Percentiles rank a stretch among this genome's conserved stretches.
These are phyloP conservation scores for Synergus gifuensis DNA, from an alignment of 2,888 invertebrate genomes.

Conservation along the genomic window DNA sequence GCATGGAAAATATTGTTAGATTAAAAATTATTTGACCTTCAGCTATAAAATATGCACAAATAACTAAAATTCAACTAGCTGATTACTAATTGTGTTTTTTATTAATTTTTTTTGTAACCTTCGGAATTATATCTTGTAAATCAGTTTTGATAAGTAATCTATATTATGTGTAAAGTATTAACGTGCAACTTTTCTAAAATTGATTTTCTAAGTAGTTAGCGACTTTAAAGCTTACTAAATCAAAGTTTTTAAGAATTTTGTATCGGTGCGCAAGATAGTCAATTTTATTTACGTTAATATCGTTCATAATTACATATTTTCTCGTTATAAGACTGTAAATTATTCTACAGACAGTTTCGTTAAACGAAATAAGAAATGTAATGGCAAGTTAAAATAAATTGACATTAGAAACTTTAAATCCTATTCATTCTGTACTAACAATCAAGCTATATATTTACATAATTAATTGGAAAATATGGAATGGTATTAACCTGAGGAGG, in stretches of 20 bases:
- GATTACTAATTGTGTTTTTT: background rate
- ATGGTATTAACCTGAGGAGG: slow-evolving; percentile 73
- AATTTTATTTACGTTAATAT: background rate
- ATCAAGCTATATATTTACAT: slow-evolving; percentile 27
- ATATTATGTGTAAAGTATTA: background rate
- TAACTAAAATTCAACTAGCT: background rate
- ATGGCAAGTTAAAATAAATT: slow-evolving; percentile 41
- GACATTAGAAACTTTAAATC: background rate
- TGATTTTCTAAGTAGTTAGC: background rate
- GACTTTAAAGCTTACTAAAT: background rate
- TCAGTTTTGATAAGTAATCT: background rate
- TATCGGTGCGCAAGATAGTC: background rate
- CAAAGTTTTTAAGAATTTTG: background rate
- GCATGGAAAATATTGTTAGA: background rate
- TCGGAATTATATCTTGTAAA: background rate
- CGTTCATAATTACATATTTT: background rate
- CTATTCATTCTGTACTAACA: background rate
- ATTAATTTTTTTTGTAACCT: background rate
- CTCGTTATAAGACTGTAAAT: background rate
- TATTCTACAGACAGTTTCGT: background rate
- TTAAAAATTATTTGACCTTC: background rate
- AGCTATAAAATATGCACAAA: background rate
- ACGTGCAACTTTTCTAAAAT: background rate
- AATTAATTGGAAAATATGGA: slow-evolving; percentile 9
- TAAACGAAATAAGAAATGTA: background rate